Base-by-base conservation (phyloP, 2,888 invertebrate genomes). In the Tethea ocularis region DNA sequence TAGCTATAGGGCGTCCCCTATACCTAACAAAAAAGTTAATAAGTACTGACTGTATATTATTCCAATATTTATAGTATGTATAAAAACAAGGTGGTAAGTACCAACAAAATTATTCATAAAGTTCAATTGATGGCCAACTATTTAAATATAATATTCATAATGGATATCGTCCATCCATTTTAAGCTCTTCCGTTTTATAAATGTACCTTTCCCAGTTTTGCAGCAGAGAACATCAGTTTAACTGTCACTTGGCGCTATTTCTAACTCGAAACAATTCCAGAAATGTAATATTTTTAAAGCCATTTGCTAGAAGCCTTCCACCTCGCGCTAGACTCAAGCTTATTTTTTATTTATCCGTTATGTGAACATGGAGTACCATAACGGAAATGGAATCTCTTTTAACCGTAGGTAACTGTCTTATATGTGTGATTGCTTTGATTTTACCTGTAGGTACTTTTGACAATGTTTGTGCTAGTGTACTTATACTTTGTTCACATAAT, bases 231-330 rank as follows among this genome's bases (percentile, higher is more conserved):
- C 89, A 90, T 88, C 89, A 87, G 86, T 89, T 87, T 75, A 82
- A 77, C 85, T 89, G 90, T 89, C 89, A 88, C 89, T 89, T 86
- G 84, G 80, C 80, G 84, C 86, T 85, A 85, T 86, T 86, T 78
- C 88, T 84, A 88, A 82, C 86, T 86, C 77, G 86, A 86, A 88
- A 88, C 89, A 87, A 87, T 91, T 88, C 83, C 77, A 81, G 85
- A 88, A 89, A 88, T 91, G 89, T 86, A 90, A 89, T 89, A 90
- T 91, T 90, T 90, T 90, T 87, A 86, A 87, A 82, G 80, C 86
- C 84, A 90, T 91, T 90, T 86, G 82, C 84, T 86, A 85, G 89
- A 91, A 91, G 89, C 86, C 86, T 87, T 87, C 75, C 70, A 74
- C 81, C 72, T 76, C 75, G 73, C 70, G 76, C 74, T 76, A 75